Conservation (phyloP, 2,888 invertebrate genomes). For the Drosophila monieri region DNA sequence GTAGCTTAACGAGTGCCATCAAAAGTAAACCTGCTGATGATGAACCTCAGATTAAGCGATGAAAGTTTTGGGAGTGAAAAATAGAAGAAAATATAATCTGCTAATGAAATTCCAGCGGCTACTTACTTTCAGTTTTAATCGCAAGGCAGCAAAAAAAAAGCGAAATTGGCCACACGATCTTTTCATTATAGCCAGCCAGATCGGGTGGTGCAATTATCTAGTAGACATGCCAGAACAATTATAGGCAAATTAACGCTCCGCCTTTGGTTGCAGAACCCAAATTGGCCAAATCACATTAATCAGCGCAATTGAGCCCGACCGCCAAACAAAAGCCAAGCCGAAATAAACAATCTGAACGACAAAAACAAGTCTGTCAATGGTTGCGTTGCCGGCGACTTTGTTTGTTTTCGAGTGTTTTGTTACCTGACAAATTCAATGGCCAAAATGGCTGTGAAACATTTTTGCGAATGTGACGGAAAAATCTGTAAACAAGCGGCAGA, state of each 20-base stretch:
- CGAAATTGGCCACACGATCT: conserved; percentile 18
- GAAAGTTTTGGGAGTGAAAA: conserved; percentile 48
- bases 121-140: conserved; percentile 13
- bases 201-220: conserved; percentile 36
- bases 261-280: conserved; percentile 45
- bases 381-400: conserved; percentile 46
- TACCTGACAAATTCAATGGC: conserved; percentile 59
- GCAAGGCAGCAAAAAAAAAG: background rate
- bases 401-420: conserved; percentile 39
- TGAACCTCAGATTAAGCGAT: conserved; percentile 32
- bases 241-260: conserved; percentile 67
- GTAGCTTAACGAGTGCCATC: conserved; percentile 62
- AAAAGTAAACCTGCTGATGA: conserved; percentile 36
- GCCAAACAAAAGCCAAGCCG: conserved; percentile 23
- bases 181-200: conserved; percentile 22
- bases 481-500: conserved; percentile 57
- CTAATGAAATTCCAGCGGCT: conserved; percentile 46
- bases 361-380: conserved; percentile 56
- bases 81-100: conserved; percentile 45
- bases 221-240: conserved; percentile 57
- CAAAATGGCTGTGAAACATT: conserved; percentile 62
- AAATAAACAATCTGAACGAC: conserved; percentile 27
- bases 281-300: conserved; percentile 66
- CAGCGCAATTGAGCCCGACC: conserved; percentile 54
- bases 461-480: conserved; percentile 66